Evolutionary conservation across 2,113 vertebrate genomes (phyloP), one percentile per base, ranked within the genome.

Genomic region (Ariopsis seemanni): DNA sequence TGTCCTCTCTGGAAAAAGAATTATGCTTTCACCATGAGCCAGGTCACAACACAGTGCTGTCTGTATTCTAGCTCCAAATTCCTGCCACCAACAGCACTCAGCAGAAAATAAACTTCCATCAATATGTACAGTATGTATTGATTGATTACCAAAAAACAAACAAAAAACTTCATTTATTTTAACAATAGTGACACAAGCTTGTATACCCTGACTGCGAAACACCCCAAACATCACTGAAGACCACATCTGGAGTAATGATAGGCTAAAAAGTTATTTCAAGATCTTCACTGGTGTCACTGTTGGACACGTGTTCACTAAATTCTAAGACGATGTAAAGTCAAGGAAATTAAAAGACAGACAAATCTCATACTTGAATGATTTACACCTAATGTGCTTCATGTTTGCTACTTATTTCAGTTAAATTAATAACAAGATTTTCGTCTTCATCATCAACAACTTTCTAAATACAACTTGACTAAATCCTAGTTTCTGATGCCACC

Each of bases 401-500:
- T 72, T 15, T 53, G 50, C 75, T n/a, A 15, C 25, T 20, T 57
- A 10, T 57, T 7, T 30, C 53, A 1, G 18, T 22, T 34, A 22
- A 34, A 25, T 20, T 22, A 1, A 60, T 34, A 34, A 42, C 30
- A 30, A 17, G 1, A 25, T 72, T 52, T 6, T 71, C 2, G 18
- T 74, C 22, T 34, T 22, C 10, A 74, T 42, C 48, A 20, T 71
- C 3, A 30, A 74, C 34, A 74, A 74, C 42, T 9, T n/a, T 78
- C 27, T 52, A 78, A 17, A 5, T 78, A 12, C 55, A 57, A 57
- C 55, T 57, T 42, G 42, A 53, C 2, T 18, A 58, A 58, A 58
- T 30, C 55, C 20, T 48, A 48, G 10, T 12, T 62, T 22, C 1
- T 89, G 22, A 79, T 82, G 27, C 87, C 88, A 84, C 85, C 88